Conservation (phyloP, 2,888 invertebrate species). For the Limenitis camilla region DNA sequence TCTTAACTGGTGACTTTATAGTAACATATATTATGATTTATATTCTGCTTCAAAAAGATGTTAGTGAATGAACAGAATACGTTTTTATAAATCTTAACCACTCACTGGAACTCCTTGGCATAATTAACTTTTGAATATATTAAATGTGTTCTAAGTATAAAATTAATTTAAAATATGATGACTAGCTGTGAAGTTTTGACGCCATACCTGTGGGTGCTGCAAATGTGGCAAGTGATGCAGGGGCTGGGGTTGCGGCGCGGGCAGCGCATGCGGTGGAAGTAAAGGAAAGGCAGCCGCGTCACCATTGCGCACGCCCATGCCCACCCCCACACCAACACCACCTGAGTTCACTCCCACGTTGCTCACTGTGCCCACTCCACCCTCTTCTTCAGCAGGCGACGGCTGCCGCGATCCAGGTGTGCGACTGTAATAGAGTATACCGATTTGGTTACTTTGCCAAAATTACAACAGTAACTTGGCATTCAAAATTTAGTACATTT, state of each 20-base stretch:
- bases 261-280: constrained; percentile 64
- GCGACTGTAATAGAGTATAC: constrained; percentile 75
- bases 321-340: constrained; percentile 52
- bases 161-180: background rate
- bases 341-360: constrained; percentile 60
- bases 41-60: too few relatives aligned
- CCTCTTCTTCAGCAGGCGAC: constrained; percentile 91
- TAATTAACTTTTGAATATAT: too few relatives aligned
- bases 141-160: background rate
- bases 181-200: background rate
- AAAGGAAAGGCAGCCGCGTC: constrained; percentile 62
- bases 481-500: too few relatives aligned
- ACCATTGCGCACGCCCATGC: constrained; percentile 62
- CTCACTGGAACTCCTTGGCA: constrained; percentile 14
- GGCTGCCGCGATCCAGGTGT: constrained; percentile 94
- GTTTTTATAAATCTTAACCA: too few relatives aligned
- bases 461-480: too few relatives aligned
- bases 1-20: background rate
- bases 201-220: constrained; percentile 58
- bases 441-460: too few relatives aligned
- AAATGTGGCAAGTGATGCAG: constrained; percentile 64
- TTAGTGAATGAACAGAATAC: too few relatives aligned
- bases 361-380: constrained; percentile 55
- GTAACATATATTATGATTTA: too few relatives aligned
- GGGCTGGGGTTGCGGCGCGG: constrained; percentile 57